These are phyloP conservation scores for Pseudonaja textilis DNA, from an alignment of 2,113 vertebrate species.

Conservation along the genomic window DNA sequence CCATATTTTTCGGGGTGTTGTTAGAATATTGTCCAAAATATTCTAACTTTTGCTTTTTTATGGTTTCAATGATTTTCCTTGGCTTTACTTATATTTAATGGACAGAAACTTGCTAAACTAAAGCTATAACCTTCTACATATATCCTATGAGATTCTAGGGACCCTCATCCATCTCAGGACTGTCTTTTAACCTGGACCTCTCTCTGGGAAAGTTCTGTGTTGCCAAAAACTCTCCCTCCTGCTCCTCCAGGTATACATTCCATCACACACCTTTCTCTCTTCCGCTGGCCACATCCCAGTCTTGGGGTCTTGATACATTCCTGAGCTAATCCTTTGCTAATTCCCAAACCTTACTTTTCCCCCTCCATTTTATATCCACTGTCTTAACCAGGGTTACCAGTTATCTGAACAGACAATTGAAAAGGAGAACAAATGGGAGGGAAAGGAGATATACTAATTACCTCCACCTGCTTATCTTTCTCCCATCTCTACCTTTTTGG, in stretches of 20 bases:
- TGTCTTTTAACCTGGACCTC: background rate
- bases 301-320: background rate
- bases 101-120: background rate
- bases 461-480: too few relatives aligned
- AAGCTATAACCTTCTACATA: background rate
- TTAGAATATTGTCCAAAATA: too few relatives aligned
- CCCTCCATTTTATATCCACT: background rate
- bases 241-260: background rate
- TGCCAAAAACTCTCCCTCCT: background rate
- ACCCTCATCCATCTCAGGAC: too few relatives aligned
- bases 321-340: background rate
- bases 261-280: background rate
- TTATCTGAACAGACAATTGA: background rate
- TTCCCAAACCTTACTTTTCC: background rate
- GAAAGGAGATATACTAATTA: background rate
- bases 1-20: too few relatives aligned
- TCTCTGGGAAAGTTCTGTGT: background rate
- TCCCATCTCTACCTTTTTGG: too few relatives aligned
- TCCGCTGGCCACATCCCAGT: background rate
- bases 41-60: too few relatives aligned
- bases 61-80: too few relatives aligned
- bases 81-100: background rate
- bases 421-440: background rate
- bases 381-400: background rate
- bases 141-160: background rate